Conservation (phyloP, 2,113 vertebrate species). For the Urocynchramus pylzowi region DNA sequence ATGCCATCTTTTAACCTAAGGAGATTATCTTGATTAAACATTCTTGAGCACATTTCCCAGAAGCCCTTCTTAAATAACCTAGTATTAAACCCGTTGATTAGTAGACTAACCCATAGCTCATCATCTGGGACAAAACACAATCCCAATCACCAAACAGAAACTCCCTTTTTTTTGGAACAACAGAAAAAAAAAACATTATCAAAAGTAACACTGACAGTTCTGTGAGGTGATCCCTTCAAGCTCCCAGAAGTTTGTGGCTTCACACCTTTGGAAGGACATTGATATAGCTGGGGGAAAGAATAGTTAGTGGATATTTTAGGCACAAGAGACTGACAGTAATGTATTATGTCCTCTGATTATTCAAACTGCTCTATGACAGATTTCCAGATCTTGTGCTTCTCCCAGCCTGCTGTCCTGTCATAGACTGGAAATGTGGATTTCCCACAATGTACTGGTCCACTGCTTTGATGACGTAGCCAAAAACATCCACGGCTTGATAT, state of each 20-base stretch:
- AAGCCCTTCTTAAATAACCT: not conserved
- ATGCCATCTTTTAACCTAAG: not conserved
- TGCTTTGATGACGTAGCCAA: not conserved
- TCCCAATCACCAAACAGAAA: not conserved
- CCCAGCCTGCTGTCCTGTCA: not conserved
- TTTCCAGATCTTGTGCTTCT: not conserved
- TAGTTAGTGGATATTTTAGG: not conserved
- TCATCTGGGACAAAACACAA: not conserved
- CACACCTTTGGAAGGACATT: not conserved
- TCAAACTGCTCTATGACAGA: not conserved
- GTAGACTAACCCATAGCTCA: not conserved
- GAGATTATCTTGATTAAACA: not conserved
- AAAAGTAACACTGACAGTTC: not conserved
- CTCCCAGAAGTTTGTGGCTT: not conserved
- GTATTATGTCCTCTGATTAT: not conserved
- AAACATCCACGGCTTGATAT: not conserved
- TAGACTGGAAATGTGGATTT: not conserved
- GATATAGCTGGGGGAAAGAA: not conserved
- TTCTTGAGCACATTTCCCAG: not conserved
- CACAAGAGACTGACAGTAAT: not conserved
- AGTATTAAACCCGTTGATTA: not conserved
- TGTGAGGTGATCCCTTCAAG: not conserved
- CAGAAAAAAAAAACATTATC: not conserved
- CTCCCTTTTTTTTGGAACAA: not conserved
- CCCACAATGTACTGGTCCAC: not conserved